Percentiles rank a stretch among this genome's conserved stretches.
phyloP scores from a whole-genome alignment of 2,797 vertebrate genomes.

The Enteromius trimaculatus region DNA sequence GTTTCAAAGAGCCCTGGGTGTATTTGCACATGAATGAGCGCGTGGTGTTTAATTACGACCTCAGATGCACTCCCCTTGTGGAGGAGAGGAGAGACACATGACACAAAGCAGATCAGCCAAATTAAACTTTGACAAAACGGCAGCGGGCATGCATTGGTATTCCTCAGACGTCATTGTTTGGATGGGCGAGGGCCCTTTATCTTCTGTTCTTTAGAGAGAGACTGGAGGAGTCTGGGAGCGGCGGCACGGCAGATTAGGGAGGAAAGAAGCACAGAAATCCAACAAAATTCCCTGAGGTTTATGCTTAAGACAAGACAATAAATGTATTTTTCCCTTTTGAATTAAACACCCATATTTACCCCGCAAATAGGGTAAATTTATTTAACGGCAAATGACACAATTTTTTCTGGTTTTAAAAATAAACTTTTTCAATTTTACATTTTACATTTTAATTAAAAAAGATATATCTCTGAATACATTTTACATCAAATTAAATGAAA shows the following conservation, averaged over 20 bases:
- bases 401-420: background rate
- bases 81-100: conserved; percentile 33
- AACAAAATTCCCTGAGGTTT: background rate
- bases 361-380: no score
- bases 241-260: background rate
- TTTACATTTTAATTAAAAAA: no score
- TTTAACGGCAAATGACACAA: background rate
- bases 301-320: background rate
- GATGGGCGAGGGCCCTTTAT: conserved; percentile 35
- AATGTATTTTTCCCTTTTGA: background rate
- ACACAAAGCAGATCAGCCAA: conserved; percentile 48
- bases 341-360: conserved; percentile 6
- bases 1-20: conserved; percentile 38
- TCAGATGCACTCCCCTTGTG: conserved; percentile 31
- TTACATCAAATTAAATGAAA: background rate
- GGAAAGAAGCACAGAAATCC: background rate
- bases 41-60: conserved; percentile 49
- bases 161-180: conserved; percentile 46
- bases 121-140: conserved; percentile 45
- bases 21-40: conserved; percentile 37
- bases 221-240: background rate
- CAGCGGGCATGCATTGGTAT: conserved; percentile 35
- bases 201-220: conserved; percentile 9
- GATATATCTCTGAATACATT: no score
- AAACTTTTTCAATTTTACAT: background rate